Percentiles rank a stretch among this genome's conserved stretches.
These are phyloP conservation scores for Dryadula phaetusa DNA, from an alignment of 2,888 invertebrate species.

Conservation along the genomic window DNA sequence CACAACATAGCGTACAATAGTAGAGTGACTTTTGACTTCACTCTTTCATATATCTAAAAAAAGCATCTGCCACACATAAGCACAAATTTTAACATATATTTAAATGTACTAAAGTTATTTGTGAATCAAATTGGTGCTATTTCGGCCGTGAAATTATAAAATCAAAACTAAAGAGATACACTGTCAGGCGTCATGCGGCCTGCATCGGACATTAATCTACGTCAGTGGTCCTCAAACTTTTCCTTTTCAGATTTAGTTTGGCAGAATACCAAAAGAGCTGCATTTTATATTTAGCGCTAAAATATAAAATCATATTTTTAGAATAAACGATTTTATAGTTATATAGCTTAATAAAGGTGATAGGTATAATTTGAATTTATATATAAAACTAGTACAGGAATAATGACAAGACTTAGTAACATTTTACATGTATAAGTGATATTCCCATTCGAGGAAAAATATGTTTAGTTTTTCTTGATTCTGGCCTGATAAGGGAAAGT, in stretches of 20 bases:
- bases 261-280: not conserved
- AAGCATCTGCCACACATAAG: too few relatives aligned
- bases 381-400: too few relatives aligned
- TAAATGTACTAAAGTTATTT: conserved; percentile 52
- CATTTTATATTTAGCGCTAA: not conserved
- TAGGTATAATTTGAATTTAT: too few relatives aligned
- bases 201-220: conserved; percentile 42
- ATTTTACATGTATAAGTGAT: too few relatives aligned
- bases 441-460: too few relatives aligned
- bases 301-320: not conserved
- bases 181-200: conserved; percentile 51
- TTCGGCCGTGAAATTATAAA: conserved; percentile 50
- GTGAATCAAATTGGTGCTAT: conserved; percentile 51
- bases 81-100: conserved; percentile 23
- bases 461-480: too few relatives aligned
- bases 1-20: too few relatives aligned
- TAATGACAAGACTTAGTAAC: too few relatives aligned
- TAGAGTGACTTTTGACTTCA: too few relatives aligned
- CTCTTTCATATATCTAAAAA: too few relatives aligned
- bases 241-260: conserved; percentile 8
- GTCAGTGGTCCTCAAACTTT: conserved; percentile 36
- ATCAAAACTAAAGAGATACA: conserved; percentile 53
- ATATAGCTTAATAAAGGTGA: not conserved
- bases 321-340: not conserved
- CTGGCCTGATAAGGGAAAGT: too few relatives aligned